Evolutionary conservation across 2,888 invertebrate genomes (phyloP), one percentile per base, ranked within the genome.

Genomic region (Hermodice carunculata): DNA sequence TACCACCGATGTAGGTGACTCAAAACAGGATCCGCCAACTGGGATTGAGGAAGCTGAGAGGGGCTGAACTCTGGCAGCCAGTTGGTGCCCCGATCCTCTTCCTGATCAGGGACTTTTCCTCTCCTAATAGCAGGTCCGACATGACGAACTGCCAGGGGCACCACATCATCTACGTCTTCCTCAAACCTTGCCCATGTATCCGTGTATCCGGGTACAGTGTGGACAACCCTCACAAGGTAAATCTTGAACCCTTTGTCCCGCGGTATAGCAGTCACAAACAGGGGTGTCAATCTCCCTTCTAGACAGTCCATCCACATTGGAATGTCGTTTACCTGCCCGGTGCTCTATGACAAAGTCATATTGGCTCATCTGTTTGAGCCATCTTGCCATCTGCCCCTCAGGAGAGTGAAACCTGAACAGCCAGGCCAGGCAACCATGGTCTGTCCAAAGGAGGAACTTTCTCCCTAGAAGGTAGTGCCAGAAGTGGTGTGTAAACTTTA

Each of bases 391-490:
- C 44, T 67, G 64, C 1, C 64, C 56, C 26, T 66, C 53, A 1
- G 62, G 62, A 5, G 61, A 31, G 31, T 61, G 61, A 24, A 66
- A 66, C 2, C 43, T 32, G 6, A 61, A 32, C 14, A 73, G 53
- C 71, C 73, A 74, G 32, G 51, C 14, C 49, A 74, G 52, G 6
- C 72, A 63, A n/a, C 67, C 48, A 49, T 73, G 71, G 43, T 75
- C 74, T 17, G 68, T 69, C 11, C 70, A 42, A 1, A 70, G 44
- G 1, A 58, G n/a, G 29, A 69, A 67, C 4, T 46, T 11, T n/a
- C 43, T 37, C 2, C 76, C 70, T 56, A 57, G 67, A 8, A 76
- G 43, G 42, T 73, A 76, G n/a, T 67, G 65, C 2, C 64, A 49
- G 44, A 66, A 75, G n/a, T 70, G 44, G 42, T 69, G 70, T 5